Conservation (phyloP, 2,113 vertebrate genomes). For the Notarius quadriscutis region DNA sequence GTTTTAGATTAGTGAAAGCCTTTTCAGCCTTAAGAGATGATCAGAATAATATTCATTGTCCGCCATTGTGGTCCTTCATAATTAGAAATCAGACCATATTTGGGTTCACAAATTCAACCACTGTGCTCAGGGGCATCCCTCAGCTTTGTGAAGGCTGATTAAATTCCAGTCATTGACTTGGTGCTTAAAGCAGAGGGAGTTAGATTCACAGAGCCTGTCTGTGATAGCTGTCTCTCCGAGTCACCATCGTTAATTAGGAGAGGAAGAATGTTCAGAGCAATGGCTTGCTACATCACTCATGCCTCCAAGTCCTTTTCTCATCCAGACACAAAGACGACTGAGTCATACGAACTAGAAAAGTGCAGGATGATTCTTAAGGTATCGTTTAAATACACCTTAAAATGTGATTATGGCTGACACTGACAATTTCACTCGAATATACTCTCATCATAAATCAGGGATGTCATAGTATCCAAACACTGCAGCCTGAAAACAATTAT, state of each 20-base stretch:
- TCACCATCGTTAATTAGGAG: constrained; percentile 62
- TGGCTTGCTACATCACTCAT: constrained; percentile 16
- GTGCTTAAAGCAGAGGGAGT: constrained; percentile 50
- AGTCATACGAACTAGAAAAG: not conserved
- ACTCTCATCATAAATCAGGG: not conserved
- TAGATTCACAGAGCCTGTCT: constrained; percentile 5
- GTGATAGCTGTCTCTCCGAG: constrained; percentile 58
- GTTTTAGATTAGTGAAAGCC: constrained; percentile 3
- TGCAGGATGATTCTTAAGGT: not conserved
- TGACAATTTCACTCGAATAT: not conserved
- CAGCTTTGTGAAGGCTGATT: constrained; percentile 66
- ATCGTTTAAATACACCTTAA: not conserved
- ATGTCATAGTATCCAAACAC: not conserved
- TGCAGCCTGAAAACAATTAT: not conserved
- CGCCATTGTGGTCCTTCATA: constrained; percentile 56
- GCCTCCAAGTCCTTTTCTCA: constrained; percentile 15
- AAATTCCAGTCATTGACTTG: constrained; percentile 67
- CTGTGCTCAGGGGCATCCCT: constrained; percentile 60
- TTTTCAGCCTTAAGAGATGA: constrained; percentile 47
- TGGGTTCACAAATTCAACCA: constrained; percentile 57
- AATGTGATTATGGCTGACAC: not conserved
- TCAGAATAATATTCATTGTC: constrained; percentile 67
- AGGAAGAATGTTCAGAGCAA: constrained; percentile 33
- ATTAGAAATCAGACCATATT: constrained; percentile 67
- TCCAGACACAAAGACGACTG: constrained; percentile 3